Evolutionary conservation across 1,140 invertebrate genomes (phyloP), one percentile per base, ranked within the genome.

Genomic region (Tigriopus japonicus): DNA sequence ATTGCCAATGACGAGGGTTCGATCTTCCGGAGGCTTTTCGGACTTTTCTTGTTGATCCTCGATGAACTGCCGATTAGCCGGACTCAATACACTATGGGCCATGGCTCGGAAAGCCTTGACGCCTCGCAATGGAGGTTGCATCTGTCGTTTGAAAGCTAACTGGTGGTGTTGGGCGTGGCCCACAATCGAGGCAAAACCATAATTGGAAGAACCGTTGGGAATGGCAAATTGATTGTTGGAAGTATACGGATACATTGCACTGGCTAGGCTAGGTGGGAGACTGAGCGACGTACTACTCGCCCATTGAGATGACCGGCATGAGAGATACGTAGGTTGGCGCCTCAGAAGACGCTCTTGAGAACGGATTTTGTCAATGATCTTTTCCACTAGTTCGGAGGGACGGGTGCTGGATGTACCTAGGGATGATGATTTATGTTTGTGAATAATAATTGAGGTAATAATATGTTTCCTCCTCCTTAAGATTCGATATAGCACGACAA

Each of bases 51-150:
- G 24, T 21, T 49, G 45, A 15, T 49, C 45, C n/a, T 15, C 45
- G n/a, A 49, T 49, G 15, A 58, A 58, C 15, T 58, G 24, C 1
- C 35, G 55, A 23, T 58, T 58, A 10, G 55, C 55, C 10, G 55
- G 55, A 42, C 55, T 58, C 41, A 58, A 41, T 9, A 58, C 55
- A n/a, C 55, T 58, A 6, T 58, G 55, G 7, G 55, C 55, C 17
- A 41, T 41, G 7, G 55, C 55, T 13, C 55, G 7, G 28, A 58
- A 58, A 13, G 55, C 55, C 17, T 42, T 28, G 14, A 42, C 55
- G 17, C 55, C 55, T 42, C 42, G 49, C n/a, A 58, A 40, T 2
- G 52, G n/a, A 49, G 45, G n/a, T 17, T 15, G 45, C 45, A 17
- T 49, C 52, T 15, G 28, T 35, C 28, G 28, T 35, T 35, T 35